Base-by-base conservation (phyloP, 2,113 vertebrate genomes). In the Furnarius figulus region DNA sequence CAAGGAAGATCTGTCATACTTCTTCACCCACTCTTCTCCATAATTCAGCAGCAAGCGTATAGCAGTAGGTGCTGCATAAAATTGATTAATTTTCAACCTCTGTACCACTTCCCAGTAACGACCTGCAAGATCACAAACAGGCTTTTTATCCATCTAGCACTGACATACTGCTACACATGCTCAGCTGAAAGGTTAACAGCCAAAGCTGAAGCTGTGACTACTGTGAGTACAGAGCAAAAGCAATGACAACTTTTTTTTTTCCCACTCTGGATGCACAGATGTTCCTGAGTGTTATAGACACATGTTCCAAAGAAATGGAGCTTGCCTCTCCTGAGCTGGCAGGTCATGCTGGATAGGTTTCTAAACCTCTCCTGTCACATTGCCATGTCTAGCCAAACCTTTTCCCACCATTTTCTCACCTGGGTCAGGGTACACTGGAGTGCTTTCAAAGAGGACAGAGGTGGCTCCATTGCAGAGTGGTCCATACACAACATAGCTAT, bases 401-500 rank as follows among this genome's bases (percentile, higher is more conserved):
- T 83, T 53, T n/a, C 50, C 78, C 85, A 75, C n/a, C 46, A 16
- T 33, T 44, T 93, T 62, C 98, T 98, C 93, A 99, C 99, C 99
- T 97, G 99, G 98, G 97, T 99, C 81, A 8, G 99, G 99, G 86
- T 99, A 99, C 40, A 98, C 96, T 3, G 99, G 99, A 39, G 99
- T 99, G 95, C 99, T 99, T 96, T 99, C 99, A 81, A 99, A 99
- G 78, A 99, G 98, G 61, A 99, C 98, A 3, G 98, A 99, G 71
- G 99, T 99, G 81, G 98, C 98, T 71, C 99, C 99, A 7, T 99
- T 99, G 93, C 98, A 98, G 72, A 99, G 98, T 6, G 99, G 99
- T 47, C 99, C 99, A 21, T 99, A 99, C 9, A 99, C 99, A 89
- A 99, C 99, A 22, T 99, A 99, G 96, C 98, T 99, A 87, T 99